Conservation (phyloP, 1,140 invertebrate species). For the Cyphomyrmex costatus region DNA sequence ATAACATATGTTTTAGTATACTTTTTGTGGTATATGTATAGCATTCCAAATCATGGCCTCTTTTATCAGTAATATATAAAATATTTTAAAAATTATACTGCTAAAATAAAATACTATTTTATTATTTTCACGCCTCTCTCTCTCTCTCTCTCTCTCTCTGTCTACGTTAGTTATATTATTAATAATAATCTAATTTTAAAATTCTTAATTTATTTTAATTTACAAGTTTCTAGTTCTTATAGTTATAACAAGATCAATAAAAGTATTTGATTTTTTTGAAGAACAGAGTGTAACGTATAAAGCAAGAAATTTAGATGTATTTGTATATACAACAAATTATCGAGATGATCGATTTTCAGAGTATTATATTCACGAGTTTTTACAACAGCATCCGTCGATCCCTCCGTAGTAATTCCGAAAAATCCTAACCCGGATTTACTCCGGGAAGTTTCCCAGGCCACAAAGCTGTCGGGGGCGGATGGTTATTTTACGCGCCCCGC, state of each 20-base stretch:
- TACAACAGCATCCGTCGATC: conserved; percentile 18
- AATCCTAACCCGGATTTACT: conserved; percentile 57
- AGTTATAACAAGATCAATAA: not conserved
- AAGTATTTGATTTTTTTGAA: not conserved
- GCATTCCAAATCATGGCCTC: not conserved
- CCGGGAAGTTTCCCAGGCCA: conserved; percentile 27
- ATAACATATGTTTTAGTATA: not conserved
- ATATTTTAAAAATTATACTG: conserved; percentile 2
- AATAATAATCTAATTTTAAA: conserved; percentile 2
- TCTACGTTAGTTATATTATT: not conserved
- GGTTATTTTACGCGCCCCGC: conserved; percentile 47
- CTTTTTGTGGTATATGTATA: not conserved
- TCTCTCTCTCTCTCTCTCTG: too few species aligned
- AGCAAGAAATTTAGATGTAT: not conserved
- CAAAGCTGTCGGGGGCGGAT: conserved; percentile 45
- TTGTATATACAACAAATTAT: conserved; percentile 1
- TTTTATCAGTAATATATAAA: not conserved
- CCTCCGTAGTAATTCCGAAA: conserved; percentile 29
- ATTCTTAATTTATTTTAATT: conserved; percentile 10
- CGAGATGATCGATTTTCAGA: conserved; percentile 4
- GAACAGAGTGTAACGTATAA: too few species aligned
- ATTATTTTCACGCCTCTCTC: too few species aligned
- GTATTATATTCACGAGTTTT: conserved; percentile 44
- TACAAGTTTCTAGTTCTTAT: not conserved
- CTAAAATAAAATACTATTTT: not conserved